Conservation (phyloP, 2,113 vertebrate species). For the Albula glossodonta region DNA sequence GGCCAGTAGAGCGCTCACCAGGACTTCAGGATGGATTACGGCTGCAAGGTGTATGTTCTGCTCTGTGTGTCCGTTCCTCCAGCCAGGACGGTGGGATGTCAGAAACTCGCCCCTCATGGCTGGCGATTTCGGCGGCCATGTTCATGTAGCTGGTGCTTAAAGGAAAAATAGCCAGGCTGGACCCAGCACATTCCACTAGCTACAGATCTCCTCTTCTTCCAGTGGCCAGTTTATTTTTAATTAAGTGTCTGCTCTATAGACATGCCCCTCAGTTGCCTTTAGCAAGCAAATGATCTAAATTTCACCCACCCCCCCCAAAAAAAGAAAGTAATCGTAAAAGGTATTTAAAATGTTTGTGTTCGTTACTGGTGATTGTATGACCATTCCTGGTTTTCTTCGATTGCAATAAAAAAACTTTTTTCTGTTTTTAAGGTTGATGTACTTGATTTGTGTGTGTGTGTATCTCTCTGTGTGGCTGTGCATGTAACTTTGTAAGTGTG, state of each 20-base stretch:
- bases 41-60: conserved; percentile 35
- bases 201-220: not conserved
- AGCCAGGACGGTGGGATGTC: not conserved
- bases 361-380: not conserved
- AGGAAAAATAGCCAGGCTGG: not conserved
- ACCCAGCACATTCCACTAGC: not conserved
- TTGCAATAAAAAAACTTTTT: not conserved
- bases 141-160: not conserved
- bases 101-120: not conserved
- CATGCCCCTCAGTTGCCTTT: not conserved
- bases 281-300: not conserved
- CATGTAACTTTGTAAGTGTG: not conserved
- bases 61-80: not conserved
- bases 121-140: no score
- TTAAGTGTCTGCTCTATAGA: not conserved
- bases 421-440: not conserved
- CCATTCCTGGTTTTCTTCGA: not conserved
- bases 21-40: conserved; percentile 34
- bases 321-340: no score
- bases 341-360: not conserved
- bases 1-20: conserved; percentile 76
- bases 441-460: not conserved
- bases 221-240: not conserved
- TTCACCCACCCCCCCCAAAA: no score
- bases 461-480: not conserved